Evolutionary conservation across 1,140 invertebrate genomes (phyloP), one percentile per base, ranked within the genome.

Genomic region (Delia radicum): DNA sequence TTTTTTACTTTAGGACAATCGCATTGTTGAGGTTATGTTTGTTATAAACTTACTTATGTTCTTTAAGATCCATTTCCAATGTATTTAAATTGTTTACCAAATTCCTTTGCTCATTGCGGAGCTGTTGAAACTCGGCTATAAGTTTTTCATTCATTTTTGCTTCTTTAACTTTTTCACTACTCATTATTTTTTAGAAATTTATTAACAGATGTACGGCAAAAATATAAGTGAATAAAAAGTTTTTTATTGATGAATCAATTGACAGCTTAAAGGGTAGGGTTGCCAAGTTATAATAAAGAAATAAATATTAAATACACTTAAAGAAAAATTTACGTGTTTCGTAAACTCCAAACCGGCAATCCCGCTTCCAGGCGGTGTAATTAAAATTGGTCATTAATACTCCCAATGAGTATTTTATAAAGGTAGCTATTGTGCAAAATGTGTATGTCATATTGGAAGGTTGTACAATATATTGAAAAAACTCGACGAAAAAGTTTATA

Each of bases 31-130:
- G 77, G 75, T 37, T 72, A 78, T 29, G 71, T 72, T 31, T 12
- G 48, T n/a, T 55, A 5, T 72, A 76, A 76, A 77, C 91, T 91
- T 91, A 98, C 96, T 96, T 97, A 88, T 98, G 96, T 88, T 98
- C 96, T 84, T 95, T 96, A 55, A 97, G 89, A 85, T 98, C 96
- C 88, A 93, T 90, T 89, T 98, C 95, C 79, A 98, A 88, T 89
- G 98, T 96, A 4, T 94, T 92, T 75, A 98, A 90, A 90, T 97
- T 98, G 77, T 90, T 92, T 15, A 93, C 93, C 79, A 97, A 87
- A 77, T 90, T 90, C 79, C 95, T 89, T 87, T 99, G 97, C 84
- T 98, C 96, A 80, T 91, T 92, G 77, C 96, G 89, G 72, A 98
- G 87, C 73, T 90, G 89, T 87, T 98, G 95, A 87, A 98, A 98